Percentiles rank a stretch among this genome's conserved stretches.
Conservation (phyloP, 1,140 invertebrate genomes). For the Drosophila parvula region DNA sequence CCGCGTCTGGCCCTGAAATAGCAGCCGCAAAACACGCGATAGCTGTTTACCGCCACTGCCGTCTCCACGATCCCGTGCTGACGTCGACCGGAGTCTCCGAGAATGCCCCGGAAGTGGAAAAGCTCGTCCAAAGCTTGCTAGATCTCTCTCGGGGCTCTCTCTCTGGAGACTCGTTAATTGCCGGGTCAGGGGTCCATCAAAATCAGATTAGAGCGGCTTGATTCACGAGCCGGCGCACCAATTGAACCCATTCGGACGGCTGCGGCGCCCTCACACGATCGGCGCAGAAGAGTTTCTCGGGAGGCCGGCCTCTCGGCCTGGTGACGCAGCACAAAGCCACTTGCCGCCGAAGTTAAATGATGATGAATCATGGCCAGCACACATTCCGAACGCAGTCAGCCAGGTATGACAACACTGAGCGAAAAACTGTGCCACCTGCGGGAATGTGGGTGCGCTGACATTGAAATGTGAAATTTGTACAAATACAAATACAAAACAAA, state of each 20-base stretch:
- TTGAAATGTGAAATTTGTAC: conserved; percentile 16
- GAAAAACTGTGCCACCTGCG: conserved; percentile 7
- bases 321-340: conserved; percentile 52
- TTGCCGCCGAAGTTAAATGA: conserved; percentile 3
- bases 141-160: background rate
- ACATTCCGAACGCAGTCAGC: conserved; percentile 19
- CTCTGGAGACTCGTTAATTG: conserved; percentile 19
- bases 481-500: conserved; percentile 6
- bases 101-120: conserved; percentile 5
- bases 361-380: conserved; percentile 32
- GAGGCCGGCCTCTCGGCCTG: conserved; percentile 3
- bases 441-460: conserved; percentile 10
- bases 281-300: conserved; percentile 8
- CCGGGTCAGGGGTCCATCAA: conserved; percentile 28
- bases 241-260: background rate
- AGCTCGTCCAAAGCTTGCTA: conserved; percentile 24
- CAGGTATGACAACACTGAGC: conserved; percentile 37
- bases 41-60: conserved; percentile 18
- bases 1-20: conserved; percentile 36
- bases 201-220: conserved; percentile 27
- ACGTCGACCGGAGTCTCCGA: conserved; percentile 1
- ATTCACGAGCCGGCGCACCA: conserved; percentile 17
- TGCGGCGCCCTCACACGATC: conserved; percentile 42
- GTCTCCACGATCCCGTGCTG: conserved; percentile 11
- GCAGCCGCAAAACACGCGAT: conserved; percentile 41